Evolutionary conservation across 2,797 vertebrate genomes (phyloP), one percentile per base, ranked within the genome.

Genomic region (Lutjanus campechanus): DNA sequence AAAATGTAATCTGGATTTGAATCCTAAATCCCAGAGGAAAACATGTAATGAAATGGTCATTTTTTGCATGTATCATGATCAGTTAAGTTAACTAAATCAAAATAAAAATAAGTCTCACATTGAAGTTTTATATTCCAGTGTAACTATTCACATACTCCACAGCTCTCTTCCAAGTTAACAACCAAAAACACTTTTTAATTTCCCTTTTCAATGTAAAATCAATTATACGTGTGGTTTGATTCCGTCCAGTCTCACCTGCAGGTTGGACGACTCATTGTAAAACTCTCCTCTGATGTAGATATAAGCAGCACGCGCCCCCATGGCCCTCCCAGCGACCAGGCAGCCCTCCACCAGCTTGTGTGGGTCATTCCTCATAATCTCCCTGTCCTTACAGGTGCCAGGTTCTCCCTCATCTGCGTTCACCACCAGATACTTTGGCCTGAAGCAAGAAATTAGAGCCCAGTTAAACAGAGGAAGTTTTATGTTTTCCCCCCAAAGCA

Each of bases 311-410:
- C 96, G 96, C 0, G 98, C 98, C 0, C 96, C 97, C 98, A 99
- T 99, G 88, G 97, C 95, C 4, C 94, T 93, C 2, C 98, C 98
- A 0, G 98, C 98, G 0, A 99, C 93, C 69, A 99, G 95, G 83
- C 98, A 99, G 86, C 98, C 98, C 91, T 99, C 98, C 70, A 99
- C 92, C 89, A 99, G 94, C 90, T 99, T 99, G 95, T 99, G 98
- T 4, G 98, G 98, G 81, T 98, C 98, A 0, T 97, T 94, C 10
- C 98, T 94, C 95, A 99, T 97, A 87, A 99, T 99, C 94, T 99
- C 98, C 11, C 98, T 91, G 94, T 99, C 98, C 87, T 99, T 99
- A 82, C 98, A 99, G 12, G 98, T 99, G 41, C 97, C 98, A 0
- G 98, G 98, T 64, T 99, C 98, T 5, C 98, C 98, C 74, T 99